These are phyloP conservation scores for Pangasianodon hypophthalmus DNA, from an alignment of 2,113 vertebrate species.

Conservation along the genomic window DNA sequence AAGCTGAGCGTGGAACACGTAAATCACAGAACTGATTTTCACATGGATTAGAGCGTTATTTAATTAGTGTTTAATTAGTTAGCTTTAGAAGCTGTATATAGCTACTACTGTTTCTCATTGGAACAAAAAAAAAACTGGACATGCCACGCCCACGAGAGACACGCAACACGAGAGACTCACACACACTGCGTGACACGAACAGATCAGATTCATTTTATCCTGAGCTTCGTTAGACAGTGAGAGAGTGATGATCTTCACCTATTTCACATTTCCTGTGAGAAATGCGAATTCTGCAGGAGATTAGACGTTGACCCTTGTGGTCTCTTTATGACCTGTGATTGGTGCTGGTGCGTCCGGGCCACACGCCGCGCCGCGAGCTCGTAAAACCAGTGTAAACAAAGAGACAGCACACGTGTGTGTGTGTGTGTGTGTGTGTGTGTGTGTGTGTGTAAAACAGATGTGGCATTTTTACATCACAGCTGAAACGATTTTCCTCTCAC, in stretches of 20 bases:
- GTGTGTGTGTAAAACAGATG: neutral
- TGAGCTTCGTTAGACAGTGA: neutral
- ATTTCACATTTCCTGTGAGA: neutral
- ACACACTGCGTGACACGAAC: neutral
- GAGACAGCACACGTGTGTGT: neutral
- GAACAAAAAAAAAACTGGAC: no score
- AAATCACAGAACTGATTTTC: no score
- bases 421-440: conserved; percentile 3
- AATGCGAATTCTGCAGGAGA: neutral
- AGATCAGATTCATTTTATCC: neutral
- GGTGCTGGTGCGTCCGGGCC: neutral
- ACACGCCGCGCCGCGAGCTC: neutral
- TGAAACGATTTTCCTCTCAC: neutral
- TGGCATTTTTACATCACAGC: neutral
- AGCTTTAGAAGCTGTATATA: no score
- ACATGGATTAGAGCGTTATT: no score
- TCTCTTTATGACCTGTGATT: neutral
- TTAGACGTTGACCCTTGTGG: neutral
- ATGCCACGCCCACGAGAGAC: neutral
- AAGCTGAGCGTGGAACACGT: no score
- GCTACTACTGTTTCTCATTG: neutral
- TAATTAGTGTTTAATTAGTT: no score
- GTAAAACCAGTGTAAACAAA: neutral
- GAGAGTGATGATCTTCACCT: neutral
- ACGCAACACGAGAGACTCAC: neutral